Percentiles rank a stretch among this genome's conserved stretches.
Evolutionary conservation across 2,113 vertebrate genomes (phyloP).

Genomic region (Datnioides undecimradiatus): DNA sequence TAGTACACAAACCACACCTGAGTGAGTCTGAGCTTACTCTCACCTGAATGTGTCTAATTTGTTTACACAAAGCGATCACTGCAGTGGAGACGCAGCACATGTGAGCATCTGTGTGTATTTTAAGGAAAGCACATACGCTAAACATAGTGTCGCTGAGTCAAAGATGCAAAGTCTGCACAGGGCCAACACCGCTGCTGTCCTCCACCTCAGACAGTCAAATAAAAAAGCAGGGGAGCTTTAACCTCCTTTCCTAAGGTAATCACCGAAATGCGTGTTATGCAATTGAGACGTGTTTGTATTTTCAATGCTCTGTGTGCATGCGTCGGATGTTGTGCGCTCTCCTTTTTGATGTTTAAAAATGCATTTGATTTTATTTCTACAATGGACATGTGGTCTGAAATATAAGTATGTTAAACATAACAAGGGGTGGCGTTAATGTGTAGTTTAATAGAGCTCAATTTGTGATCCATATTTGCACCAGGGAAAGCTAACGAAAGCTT

Average conservation of each 20-base stretch:
- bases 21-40: constrained; percentile 36
- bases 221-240: not conserved
- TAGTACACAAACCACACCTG: constrained; percentile 55
- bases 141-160: not conserved
- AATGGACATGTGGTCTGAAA: too few relatives aligned
- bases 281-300: not conserved
- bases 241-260: not conserved
- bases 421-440: not conserved
- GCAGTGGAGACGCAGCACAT: constrained; percentile 6
- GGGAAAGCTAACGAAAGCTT: not conserved
- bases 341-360: not conserved
- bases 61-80: constrained; percentile 39
- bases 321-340: not conserved
- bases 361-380: not conserved
- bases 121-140: not conserved
- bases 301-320: not conserved
- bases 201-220: constrained; percentile 20
- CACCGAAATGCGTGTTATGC: not conserved
- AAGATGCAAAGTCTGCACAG: not conserved
- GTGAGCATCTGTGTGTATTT: not conserved
- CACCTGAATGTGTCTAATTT: constrained; percentile 30
- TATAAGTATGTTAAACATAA: not conserved
- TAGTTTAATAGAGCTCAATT: not conserved
- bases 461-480: constrained; percentile 1
- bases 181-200: not conserved